These are phyloP conservation scores for Apamea sordens DNA, from an alignment of 2,888 invertebrate species.

Conservation along the genomic window DNA sequence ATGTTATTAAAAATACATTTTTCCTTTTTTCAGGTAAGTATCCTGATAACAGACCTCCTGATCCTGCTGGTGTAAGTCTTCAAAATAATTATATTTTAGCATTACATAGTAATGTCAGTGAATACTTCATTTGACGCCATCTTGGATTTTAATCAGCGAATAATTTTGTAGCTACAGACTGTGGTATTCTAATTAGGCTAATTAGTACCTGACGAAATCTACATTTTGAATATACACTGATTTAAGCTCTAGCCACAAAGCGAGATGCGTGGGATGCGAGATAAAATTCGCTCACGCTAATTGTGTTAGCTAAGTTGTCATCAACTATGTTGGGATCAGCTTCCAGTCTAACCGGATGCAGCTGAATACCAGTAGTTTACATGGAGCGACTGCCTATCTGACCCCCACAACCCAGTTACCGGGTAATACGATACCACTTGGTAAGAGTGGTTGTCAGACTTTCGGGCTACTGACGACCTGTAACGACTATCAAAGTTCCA, in stretches of 20 bases:
- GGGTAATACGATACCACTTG: too few species aligned
- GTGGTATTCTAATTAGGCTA: slow-evolving; percentile 3
- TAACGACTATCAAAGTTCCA: too few species aligned
- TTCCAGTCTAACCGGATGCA: too few species aligned
- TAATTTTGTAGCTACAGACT: not conserved
- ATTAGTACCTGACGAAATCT: not conserved
- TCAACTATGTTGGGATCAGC: too few species aligned
- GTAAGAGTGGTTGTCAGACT: too few species aligned
- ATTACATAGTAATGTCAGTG: not conserved
- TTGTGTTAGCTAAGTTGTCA: not conserved
- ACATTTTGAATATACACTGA: not conserved
- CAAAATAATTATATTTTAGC: not conserved
- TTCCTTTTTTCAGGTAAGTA: slow-evolving; percentile 35
- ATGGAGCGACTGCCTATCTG: too few species aligned
- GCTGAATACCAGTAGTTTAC: too few species aligned
- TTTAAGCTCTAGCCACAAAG: not conserved
- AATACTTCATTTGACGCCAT: not conserved
- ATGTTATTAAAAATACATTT: not conserved
- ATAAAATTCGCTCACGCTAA: not conserved
- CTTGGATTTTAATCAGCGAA: not conserved
- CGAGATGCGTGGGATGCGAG: not conserved
- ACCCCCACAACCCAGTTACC: too few species aligned
- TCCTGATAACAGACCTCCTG: not conserved
- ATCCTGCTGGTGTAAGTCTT: slow-evolving; percentile 18
- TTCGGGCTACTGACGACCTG: too few species aligned